Conservation (phyloP, 2,797 vertebrate species). For the Phalloptychus januarius region DNA sequence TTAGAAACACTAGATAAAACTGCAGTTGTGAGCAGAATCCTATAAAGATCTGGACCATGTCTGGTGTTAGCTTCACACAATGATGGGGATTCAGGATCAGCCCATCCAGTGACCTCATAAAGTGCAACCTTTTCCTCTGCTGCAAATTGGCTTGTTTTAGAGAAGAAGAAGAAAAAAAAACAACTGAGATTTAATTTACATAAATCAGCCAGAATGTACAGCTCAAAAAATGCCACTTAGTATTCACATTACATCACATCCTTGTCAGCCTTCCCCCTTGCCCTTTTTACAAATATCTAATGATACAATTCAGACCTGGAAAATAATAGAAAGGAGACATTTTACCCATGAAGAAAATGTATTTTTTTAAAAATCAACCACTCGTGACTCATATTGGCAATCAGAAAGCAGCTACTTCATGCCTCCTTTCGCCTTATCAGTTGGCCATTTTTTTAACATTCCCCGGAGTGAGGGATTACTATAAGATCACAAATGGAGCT, state of each 20-base stretch:
- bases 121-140: neutral
- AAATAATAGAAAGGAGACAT: neutral
- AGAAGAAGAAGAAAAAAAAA: neutral
- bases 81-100: conserved; percentile 32
- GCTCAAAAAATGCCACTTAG: conserved; percentile 14
- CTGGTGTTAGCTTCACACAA: conserved; percentile 14
- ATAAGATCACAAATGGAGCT: neutral
- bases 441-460: too few relatives aligned
- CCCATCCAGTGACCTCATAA: conserved; percentile 13
- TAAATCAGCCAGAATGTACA: conserved; percentile 22
- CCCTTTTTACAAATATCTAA: conserved; percentile 59
- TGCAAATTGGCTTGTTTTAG: conserved; percentile 15
- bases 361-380: neutral
- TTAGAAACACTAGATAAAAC: conserved; percentile 34
- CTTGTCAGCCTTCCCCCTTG: conserved; percentile 54
- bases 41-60: conserved; percentile 2
- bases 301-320: neutral
- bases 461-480: neutral
- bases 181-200: conserved; percentile 19
- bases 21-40: conserved; percentile 10
- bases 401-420: neutral
- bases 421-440: neutral
- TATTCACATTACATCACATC: conserved; percentile 31
- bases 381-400: neutral
- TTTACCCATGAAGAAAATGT: neutral